Conservation (phyloP, 2,797 vertebrate genomes). For the Fistularia tabacaria region DNA sequence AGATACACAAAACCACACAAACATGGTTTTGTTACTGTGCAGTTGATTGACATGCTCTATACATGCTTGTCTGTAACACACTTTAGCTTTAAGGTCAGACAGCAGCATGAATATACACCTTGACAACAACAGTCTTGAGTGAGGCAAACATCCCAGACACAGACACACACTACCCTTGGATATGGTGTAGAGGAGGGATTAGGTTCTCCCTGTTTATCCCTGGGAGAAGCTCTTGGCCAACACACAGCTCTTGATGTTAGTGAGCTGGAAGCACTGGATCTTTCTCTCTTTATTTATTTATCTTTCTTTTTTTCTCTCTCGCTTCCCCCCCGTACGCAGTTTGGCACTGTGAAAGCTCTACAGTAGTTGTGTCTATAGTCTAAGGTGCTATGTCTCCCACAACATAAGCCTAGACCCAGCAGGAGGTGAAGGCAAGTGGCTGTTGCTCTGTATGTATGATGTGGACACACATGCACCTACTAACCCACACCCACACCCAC, state of each 20-base stretch:
- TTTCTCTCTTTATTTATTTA: too few relatives aligned
- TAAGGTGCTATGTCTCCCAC: constrained; percentile 40
- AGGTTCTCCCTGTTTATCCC: constrained; percentile 63
- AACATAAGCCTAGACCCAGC: constrained; percentile 24
- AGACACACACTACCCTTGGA: constrained; percentile 34
- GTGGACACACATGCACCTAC: neutral
- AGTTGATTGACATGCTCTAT: constrained; percentile 51
- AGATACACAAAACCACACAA: constrained; percentile 23
- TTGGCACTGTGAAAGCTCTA: constrained; percentile 37
- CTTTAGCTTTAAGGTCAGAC: constrained; percentile 45
- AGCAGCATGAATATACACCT: constrained; percentile 33
- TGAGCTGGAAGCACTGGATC: constrained; percentile 48
- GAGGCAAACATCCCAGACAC: constrained; percentile 13
- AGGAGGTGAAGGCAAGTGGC: constrained; percentile 16
- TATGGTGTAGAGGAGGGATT: constrained; percentile 57
- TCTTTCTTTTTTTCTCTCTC: too few relatives aligned
- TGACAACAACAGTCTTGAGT: constrained; percentile 16
- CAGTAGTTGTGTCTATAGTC: constrained; percentile 33
- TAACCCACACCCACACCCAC: too few relatives aligned
- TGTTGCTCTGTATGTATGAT: constrained; percentile 24
- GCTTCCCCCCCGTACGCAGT: constrained; percentile 10
- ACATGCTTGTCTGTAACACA: constrained; percentile 35
- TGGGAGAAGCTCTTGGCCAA: constrained; percentile 60
- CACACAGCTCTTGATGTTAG: constrained; percentile 65
- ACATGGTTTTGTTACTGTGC: constrained; percentile 36